Evolutionary conservation across 2,888 invertebrate genomes (phyloP), one percentile per base, ranked within the genome.

Genomic region (Melieria omissa): DNA sequence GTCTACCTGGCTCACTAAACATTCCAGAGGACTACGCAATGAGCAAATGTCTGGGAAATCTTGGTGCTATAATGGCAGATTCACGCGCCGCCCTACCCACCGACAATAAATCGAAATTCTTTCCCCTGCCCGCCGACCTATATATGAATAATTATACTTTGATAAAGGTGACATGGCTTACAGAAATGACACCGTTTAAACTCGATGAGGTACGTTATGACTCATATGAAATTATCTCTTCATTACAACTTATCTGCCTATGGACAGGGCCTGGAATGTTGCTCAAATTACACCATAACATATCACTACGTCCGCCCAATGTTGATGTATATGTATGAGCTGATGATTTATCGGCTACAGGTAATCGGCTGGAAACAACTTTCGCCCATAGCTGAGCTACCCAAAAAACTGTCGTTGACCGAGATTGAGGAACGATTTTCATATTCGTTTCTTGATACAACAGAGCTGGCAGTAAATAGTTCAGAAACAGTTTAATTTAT

Each of bases 281-380:
- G 97, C 84, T 96, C 96, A 0, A 97, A 98, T 84, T 95, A 95
- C 85, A 97, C 98, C 0, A 91, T 98, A 9, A 95, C 97, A 0
- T 98, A 98, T 88, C 98, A 99, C 88, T 98, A 98, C 87, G 93
- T 98, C 0, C 89, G 90, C 5, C 95, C 97, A 0, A 93, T 95
- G 81, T 91, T 93, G 86, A 97, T 99, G 96, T 97, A 98, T 84
- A 94, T 96, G 3, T 86, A 97, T 72, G 98, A 99, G 83, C 98
- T 97, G 87, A 88, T 98, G 68, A 92, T 98, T 78, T 98, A 98
- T 87, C 96, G 97, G 82, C 88, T 98, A 72, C 89, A 95, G 71
- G 96, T 92, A 0, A 93, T 91, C 82, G 93, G 93, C 45, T 29
- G 78, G 6, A 6, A 57, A 9, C 64, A 72, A 42, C 12, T 44